Conservation (phyloP, 2,113 vertebrate species). For the Coptodon bakossiorum region DNA sequence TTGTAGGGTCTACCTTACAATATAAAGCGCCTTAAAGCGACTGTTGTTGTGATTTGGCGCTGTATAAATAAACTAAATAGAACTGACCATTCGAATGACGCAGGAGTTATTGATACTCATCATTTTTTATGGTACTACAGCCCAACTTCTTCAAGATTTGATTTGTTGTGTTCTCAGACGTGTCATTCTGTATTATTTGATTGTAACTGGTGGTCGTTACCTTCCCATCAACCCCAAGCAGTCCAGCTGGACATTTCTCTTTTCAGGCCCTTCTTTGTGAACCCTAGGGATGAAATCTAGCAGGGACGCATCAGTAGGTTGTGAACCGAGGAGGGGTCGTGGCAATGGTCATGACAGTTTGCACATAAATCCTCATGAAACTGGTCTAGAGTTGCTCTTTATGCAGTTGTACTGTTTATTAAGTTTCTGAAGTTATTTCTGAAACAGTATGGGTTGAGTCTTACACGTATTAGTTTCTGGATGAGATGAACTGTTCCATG, state of each 20-base stretch:
- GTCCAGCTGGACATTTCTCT: background rate
- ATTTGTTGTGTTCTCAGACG: background rate
- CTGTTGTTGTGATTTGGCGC: accelerated
- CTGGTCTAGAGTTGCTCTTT: background rate
- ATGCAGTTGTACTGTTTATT: background rate
- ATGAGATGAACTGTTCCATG: accelerated
- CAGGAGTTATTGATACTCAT: no score
- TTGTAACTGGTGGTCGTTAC: background rate
- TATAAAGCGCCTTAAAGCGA: accelerated
- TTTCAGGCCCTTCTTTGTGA: background rate
- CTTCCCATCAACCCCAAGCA: background rate
- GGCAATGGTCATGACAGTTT: background rate
- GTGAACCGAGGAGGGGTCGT: background rate
- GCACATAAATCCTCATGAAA: background rate
- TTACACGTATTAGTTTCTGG: background rate
- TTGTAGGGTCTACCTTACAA: accelerated
- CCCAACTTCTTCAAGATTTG: background rate
- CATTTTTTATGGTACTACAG: background rate
- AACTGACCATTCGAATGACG: accelerated
- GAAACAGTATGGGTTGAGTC: background rate
- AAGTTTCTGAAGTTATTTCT: background rate
- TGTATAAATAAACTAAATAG: background rate
- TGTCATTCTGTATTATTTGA: background rate
- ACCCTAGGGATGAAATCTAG: background rate
- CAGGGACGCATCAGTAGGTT: background rate